These are phyloP conservation scores for Idaea dimidiata DNA, from an alignment of 2,888 invertebrate species.

Conservation along the genomic window DNA sequence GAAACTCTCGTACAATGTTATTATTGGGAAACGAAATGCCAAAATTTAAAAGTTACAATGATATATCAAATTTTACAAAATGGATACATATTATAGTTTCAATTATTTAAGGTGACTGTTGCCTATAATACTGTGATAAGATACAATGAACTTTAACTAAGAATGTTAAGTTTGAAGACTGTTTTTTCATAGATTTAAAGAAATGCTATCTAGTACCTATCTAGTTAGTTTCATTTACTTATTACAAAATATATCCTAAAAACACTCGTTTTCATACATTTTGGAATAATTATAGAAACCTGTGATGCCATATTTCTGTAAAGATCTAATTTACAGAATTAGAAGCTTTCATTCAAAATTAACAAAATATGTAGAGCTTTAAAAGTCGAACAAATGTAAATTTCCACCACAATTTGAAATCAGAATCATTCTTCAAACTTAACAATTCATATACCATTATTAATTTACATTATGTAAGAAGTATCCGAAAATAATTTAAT, in stretches of 20 bases:
- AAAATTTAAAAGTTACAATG: not conserved
- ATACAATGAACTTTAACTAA: constrained; percentile 7
- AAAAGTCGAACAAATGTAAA: too few relatives aligned
- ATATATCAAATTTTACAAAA: not conserved
- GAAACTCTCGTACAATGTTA: too few relatives aligned
- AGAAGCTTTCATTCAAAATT: too few relatives aligned
- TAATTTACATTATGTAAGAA: not conserved
- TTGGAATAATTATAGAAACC: too few relatives aligned
- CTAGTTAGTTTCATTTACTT: too few relatives aligned
- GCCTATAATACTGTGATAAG: constrained; percentile 3
- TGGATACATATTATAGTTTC: not conserved
- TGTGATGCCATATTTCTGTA: too few relatives aligned
- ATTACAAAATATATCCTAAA: too few relatives aligned
- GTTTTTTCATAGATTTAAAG: not conserved
- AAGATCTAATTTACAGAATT: too few relatives aligned
- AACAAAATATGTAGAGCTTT: too few relatives aligned
- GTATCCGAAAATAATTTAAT: not conserved
- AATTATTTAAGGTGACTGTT: constrained; percentile 26
- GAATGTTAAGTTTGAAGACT: not conserved
- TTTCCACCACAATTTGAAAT: too few relatives aligned
- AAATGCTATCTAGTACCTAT: too few relatives aligned
- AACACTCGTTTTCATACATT: too few relatives aligned
- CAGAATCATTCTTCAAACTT: not conserved
- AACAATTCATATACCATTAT: not conserved
- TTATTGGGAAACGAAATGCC: not conserved